phyloP scores from a whole-genome alignment of 2,797 vertebrate species.

The Falco berigora region DNA sequence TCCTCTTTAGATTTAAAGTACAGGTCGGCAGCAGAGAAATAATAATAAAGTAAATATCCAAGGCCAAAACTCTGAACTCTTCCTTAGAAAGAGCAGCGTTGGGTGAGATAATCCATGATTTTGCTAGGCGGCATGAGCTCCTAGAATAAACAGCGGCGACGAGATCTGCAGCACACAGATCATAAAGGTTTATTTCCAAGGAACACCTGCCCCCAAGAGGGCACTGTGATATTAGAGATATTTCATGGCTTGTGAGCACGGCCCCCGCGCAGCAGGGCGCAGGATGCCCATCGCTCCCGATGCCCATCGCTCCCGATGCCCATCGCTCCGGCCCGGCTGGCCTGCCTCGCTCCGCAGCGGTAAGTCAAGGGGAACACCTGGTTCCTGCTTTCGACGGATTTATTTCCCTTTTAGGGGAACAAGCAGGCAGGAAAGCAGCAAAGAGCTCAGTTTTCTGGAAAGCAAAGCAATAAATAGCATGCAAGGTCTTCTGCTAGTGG shows the following conservation, averaged over 20 bases:
- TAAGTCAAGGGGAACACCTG: not conserved
- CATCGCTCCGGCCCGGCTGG: not conserved
- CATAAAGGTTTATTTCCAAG: not conserved
- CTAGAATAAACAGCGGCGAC: not conserved
- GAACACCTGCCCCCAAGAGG: conserved; percentile 50
- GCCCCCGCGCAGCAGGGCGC: accelerated
- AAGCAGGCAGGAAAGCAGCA: not conserved
- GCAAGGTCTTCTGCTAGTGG: not conserved
- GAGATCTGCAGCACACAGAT: not conserved
- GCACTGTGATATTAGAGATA: not conserved
- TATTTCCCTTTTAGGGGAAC: not conserved
- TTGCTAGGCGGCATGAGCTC: not conserved
- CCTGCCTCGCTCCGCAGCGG: not conserved
- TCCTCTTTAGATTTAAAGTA: not conserved
- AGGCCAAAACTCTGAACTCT: not conserved
- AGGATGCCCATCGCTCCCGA: too few species aligned
- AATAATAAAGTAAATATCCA: not conserved
- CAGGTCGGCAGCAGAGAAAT: not conserved
- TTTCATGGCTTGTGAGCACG: not conserved
- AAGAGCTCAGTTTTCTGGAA: not conserved
- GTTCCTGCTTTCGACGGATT: not conserved
- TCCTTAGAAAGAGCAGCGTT: not conserved
- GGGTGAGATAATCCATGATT: not conserved
- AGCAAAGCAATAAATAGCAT: not conserved
- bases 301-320: too few species aligned